Percentiles rank a stretch among this genome's conserved stretches.
Conservation (phyloP, 2,113 vertebrate genomes). For the Motacilla tschutschensis region DNA sequence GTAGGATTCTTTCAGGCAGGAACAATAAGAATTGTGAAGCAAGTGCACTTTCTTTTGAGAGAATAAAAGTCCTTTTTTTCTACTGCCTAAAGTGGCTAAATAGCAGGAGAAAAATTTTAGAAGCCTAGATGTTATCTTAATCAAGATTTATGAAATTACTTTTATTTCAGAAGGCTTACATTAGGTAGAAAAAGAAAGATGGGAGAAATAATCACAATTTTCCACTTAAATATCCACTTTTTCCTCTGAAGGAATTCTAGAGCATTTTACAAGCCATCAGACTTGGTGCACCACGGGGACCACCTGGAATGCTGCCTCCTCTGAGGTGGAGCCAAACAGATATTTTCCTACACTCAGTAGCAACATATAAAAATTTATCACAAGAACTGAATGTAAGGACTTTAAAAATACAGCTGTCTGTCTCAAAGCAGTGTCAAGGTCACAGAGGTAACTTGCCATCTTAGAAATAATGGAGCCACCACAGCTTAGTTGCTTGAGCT, state of each 20-base stretch:
- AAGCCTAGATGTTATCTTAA: not conserved
- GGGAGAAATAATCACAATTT: not conserved
- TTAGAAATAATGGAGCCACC: not conserved
- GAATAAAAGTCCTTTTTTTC: not conserved
- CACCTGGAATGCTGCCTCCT: not conserved
- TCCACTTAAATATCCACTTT: not conserved
- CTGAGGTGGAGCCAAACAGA: not conserved
- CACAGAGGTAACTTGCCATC: too few relatives aligned
- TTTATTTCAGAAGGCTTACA: not conserved
- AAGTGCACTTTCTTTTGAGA: not conserved
- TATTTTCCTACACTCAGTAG: not conserved
- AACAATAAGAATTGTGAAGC: slow-evolving; percentile 11
- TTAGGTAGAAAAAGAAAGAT: not conserved
- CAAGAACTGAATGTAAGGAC: not conserved
- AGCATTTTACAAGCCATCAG: not conserved
- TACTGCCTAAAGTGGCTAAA: slow-evolving; percentile 2
- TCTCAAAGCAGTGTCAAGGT: not conserved
- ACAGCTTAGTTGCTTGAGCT: not conserved
- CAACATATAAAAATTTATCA: not conserved
- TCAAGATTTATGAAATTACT: not conserved
- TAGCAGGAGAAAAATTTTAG: not conserved
- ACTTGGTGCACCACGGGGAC: not conserved
- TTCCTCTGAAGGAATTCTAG: not conserved
- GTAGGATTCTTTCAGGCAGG: not conserved
- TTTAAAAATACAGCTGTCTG: not conserved